Conservation (phyloP, 35 echinoderm and acorn worm genomes). For the Ophioderma brevispina region DNA sequence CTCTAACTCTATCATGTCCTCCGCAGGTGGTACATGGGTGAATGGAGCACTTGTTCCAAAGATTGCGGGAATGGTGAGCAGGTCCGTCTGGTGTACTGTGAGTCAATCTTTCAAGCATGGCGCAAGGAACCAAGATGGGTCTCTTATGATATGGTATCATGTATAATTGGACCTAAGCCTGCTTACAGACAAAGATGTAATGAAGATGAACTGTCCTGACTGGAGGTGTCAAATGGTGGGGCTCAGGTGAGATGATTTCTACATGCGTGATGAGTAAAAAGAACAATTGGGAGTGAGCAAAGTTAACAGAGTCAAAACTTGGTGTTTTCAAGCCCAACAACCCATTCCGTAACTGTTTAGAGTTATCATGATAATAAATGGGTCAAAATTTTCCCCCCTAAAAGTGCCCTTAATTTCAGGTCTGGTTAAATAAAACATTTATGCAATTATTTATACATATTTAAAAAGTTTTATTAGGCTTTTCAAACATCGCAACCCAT, state of each 20-base stretch:
- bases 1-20: neutral
- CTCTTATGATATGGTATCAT: constrained; percentile 27
- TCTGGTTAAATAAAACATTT: too few relatives aligned
- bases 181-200: constrained; percentile 58
- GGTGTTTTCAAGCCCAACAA: too few relatives aligned
- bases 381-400: too few relatives aligned
- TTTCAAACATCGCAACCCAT: too few relatives aligned
- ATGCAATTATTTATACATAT: too few relatives aligned
- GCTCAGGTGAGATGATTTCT: neutral
- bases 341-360: too few relatives aligned
- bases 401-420: too few relatives aligned
- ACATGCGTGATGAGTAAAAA: too few relatives aligned
- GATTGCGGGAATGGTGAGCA: constrained; percentile 63
- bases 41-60: constrained; percentile 82
- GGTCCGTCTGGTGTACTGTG: constrained; percentile 74
- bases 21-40: constrained; percentile 73
- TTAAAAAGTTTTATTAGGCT: too few relatives aligned
- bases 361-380: too few relatives aligned
- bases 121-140: constrained; percentile 23
- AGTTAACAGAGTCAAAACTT: too few relatives aligned
- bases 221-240: constrained; percentile 61
- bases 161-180: constrained; percentile 50
- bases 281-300: too few relatives aligned
- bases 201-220: constrained; percentile 56
- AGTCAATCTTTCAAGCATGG: constrained; percentile 29